Evolutionary conservation across 2,797 vertebrate species (phyloP).

Genomic region (Ctenosaura bakeri): DNA sequence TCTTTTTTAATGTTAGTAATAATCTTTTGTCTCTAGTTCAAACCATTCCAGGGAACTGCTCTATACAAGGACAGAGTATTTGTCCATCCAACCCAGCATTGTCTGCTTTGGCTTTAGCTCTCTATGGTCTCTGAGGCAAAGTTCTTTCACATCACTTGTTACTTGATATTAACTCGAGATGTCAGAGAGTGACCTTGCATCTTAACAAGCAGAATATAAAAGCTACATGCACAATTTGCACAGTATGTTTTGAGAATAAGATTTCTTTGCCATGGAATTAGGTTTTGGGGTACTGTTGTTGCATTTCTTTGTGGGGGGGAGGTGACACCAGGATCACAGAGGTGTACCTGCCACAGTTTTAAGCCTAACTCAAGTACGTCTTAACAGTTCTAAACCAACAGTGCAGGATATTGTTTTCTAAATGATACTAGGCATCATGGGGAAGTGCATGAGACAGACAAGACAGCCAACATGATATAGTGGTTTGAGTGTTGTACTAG

Average conservation of each 20-base stretch:
- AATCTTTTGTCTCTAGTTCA: neutral
- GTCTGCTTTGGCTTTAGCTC: neutral
- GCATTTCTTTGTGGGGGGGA: neutral
- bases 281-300: neutral
- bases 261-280: neutral
- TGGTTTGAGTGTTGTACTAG: neutral
- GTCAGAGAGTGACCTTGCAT: neutral
- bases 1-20: too few relatives aligned
- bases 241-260: neutral
- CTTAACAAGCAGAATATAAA: neutral
- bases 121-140: neutral
- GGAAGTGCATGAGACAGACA: neutral
- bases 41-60: neutral
- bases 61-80: neutral
- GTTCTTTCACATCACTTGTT: neutral
- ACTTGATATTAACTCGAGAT: neutral
- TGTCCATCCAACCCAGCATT: neutral
- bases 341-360: neutral
- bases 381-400: neutral
- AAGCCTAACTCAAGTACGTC: neutral
- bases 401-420: neutral
- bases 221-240: neutral
- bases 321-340: neutral
- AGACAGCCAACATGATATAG: neutral
- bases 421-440: neutral